A percentile compares a stretch with the other conserved stretches of the same genome.
Evolutionary conservation across 2,888 invertebrate species (phyloP).

Genomic region (Trachelus iudaicus): DNA sequence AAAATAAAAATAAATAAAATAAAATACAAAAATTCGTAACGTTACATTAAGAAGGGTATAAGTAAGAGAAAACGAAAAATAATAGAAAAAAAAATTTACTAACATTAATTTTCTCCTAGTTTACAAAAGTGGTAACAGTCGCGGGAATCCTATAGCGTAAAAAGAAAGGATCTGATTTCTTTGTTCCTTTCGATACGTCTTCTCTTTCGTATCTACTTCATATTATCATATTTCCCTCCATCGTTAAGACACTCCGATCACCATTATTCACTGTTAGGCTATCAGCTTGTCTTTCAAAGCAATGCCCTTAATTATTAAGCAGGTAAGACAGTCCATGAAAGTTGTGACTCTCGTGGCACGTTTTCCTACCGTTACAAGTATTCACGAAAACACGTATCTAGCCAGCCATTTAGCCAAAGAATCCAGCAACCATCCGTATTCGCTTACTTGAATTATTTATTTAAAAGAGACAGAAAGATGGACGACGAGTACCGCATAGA

Average conservation of each 20-base stretch:
- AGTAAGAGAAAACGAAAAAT: background rate
- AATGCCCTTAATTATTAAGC: background rate
- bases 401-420: background rate
- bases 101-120: constrained; percentile 11
- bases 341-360: background rate
- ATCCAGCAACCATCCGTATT: background rate
- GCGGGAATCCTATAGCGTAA: background rate
- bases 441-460: background rate
- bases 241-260: background rate
- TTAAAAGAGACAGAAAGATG: background rate
- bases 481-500: background rate
- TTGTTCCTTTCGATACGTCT: background rate
- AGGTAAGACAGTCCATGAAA: background rate
- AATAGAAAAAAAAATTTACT: background rate
- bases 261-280: background rate
- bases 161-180: background rate
- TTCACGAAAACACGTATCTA: background rate
- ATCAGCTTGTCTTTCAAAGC: background rate
- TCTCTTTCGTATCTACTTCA: background rate
- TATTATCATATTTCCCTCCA: background rate
- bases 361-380: background rate
- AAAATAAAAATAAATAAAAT: constrained; percentile 16
- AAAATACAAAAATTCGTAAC: constrained; percentile 10
- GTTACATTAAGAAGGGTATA: constrained; percentile 13
- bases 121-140: background rate